Conservation (phyloP, 2,888 invertebrate species). For the Andrena hattorfiana region DNA sequence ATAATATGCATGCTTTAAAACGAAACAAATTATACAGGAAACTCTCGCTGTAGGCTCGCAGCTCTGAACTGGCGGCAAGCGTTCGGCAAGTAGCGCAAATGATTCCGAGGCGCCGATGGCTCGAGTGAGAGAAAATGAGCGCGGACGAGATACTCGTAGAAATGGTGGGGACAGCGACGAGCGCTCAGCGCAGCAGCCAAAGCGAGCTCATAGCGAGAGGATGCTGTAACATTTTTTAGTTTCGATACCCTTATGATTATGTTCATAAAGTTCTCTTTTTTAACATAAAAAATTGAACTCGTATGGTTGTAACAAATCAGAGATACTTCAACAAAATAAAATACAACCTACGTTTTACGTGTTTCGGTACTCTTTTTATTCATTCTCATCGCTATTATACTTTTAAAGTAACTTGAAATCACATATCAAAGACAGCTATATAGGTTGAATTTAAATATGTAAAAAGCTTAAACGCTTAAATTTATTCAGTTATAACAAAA, state of each 20-base stretch:
- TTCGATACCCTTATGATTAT: not conserved
- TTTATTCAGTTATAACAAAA: constrained; percentile 54
- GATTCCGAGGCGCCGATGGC: too few relatives aligned
- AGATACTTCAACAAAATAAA: constrained; percentile 16
- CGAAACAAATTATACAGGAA: not conserved
- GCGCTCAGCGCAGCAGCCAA: too few relatives aligned
- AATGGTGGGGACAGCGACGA: too few relatives aligned
- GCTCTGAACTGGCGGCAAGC: too few relatives aligned
- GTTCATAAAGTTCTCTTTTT: not conserved
- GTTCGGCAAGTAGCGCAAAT: too few relatives aligned
- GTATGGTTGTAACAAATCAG: not conserved
- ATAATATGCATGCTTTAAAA: constrained; percentile 28
- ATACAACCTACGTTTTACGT: constrained; percentile 15
- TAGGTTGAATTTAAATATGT: constrained; percentile 42
- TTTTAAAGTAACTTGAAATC: constrained; percentile 22
- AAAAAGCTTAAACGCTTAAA: constrained; percentile 39
- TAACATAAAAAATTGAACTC: constrained; percentile 9
- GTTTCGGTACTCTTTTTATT: constrained; percentile 1
- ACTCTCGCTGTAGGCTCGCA: too few relatives aligned
- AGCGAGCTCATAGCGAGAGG: too few relatives aligned
- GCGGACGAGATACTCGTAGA: too few relatives aligned
- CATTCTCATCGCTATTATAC: constrained; percentile 1
- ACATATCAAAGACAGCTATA: constrained; percentile 12
- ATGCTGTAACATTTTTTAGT: not conserved
- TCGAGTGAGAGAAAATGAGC: too few relatives aligned